Conservation (phyloP, 2,888 invertebrate genomes). For the Ormyrus nitidulus region DNA sequence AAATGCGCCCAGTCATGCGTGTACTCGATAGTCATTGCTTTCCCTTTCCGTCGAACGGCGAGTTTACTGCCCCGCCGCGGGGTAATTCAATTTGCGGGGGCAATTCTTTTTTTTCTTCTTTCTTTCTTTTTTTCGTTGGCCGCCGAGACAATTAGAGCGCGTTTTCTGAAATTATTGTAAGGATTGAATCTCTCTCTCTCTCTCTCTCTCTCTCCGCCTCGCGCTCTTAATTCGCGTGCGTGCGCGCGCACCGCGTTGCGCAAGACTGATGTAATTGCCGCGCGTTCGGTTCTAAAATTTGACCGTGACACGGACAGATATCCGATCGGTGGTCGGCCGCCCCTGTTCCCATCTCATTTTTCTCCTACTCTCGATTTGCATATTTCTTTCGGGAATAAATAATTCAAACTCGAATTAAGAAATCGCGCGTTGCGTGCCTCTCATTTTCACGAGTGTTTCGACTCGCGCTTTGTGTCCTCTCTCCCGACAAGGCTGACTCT, state of each 20-base stretch:
- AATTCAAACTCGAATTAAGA: constrained; percentile 15
- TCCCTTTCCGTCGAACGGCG: constrained; percentile 61
- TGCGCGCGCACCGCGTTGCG: background rate
- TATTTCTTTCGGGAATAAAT: constrained; percentile 15
- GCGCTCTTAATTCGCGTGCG: no score
- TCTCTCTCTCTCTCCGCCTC: background rate
- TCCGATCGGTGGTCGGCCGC: background rate
- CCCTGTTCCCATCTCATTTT: background rate
- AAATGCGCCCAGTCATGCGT: constrained; percentile 56
- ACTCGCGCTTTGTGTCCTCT: background rate
- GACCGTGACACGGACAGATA: constrained; percentile 26
- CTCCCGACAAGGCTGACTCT: no score
- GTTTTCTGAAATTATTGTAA: background rate
- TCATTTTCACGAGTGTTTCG: background rate
- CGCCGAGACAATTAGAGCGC: background rate
- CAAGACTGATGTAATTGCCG: constrained; percentile 12
- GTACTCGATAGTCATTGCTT: constrained; percentile 60
- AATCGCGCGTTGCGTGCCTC: background rate
- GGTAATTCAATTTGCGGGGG: background rate
- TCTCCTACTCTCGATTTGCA: background rate
- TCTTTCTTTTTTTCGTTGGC: no score
- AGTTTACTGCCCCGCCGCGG: constrained; percentile 6
- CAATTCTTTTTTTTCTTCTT: background rate
- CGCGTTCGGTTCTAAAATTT: constrained; percentile 9
- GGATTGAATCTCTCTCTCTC: background rate